Evolutionary conservation across 2,888 invertebrate species (phyloP).

Genomic region (Blastobasis adustella): DNA sequence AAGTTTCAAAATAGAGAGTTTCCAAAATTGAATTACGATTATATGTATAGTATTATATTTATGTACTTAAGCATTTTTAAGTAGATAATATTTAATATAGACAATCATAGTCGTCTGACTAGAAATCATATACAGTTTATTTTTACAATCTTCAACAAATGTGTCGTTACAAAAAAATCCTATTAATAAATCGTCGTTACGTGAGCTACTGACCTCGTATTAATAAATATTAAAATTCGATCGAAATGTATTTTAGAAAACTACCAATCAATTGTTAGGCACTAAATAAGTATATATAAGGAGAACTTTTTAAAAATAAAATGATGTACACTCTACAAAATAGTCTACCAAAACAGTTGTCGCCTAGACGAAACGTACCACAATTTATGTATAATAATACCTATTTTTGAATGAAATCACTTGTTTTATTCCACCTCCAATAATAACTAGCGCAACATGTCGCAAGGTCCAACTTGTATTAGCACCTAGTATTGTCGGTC

Average conservation of each 20-base stretch:
- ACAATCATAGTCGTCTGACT: constrained; percentile 68
- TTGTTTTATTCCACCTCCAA: constrained; percentile 52
- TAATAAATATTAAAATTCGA: constrained; percentile 65
- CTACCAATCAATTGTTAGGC: constrained; percentile 62
- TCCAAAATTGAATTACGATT: background rate
- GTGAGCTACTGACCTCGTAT: constrained; percentile 64
- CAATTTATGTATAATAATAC: constrained; percentile 34
- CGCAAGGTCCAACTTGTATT: constrained; percentile 67
- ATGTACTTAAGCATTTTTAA: background rate
- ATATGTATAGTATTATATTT: background rate
- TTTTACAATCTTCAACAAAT: constrained; percentile 43
- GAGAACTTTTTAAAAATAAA: constrained; percentile 50
- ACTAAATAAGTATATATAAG: constrained; percentile 45
- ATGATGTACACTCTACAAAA: constrained; percentile 65
- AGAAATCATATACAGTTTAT: constrained; percentile 61
- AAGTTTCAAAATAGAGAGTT: no score
- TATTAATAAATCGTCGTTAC: constrained; percentile 45
- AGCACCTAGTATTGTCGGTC: constrained; percentile 75
- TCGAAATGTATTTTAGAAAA: constrained; percentile 51
- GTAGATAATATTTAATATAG: constrained; percentile 42
- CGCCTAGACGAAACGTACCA: constrained; percentile 62
- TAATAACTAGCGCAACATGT: constrained; percentile 61
- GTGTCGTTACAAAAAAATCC: constrained; percentile 40
- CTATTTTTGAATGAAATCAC: constrained; percentile 61
- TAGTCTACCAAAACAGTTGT: constrained; percentile 56